A percentile compares a stretch with the other conserved stretches of the same genome.
Conservation (phyloP, 2,797 vertebrate genomes). For the Setipinna tenuifilis region DNA sequence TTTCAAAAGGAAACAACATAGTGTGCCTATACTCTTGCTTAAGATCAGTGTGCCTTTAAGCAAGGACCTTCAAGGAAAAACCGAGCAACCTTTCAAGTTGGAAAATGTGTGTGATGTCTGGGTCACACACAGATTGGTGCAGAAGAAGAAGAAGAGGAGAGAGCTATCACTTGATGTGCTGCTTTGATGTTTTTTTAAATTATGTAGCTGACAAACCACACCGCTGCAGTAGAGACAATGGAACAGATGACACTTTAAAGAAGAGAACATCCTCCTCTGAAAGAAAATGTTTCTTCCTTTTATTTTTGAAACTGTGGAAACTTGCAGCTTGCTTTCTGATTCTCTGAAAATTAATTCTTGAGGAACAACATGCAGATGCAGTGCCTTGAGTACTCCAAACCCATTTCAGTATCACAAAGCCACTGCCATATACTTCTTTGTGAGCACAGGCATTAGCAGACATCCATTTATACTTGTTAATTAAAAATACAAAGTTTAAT, state of each 20-base stretch:
- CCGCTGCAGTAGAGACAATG: background rate
- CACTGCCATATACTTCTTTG: background rate
- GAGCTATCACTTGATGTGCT: background rate
- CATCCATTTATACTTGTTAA: background rate
- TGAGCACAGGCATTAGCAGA: background rate
- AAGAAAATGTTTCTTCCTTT: background rate
- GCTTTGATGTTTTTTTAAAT: constrained; percentile 6
- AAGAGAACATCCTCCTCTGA: background rate
- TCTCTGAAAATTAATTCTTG: background rate
- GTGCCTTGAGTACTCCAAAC: background rate
- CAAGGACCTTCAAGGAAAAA: constrained; percentile 6
- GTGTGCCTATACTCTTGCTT: background rate
- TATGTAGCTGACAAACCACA: constrained; percentile 6
- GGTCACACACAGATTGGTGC: constrained; percentile 4
- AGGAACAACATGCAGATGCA: background rate
- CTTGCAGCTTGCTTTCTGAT: background rate
- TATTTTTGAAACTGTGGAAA: background rate
- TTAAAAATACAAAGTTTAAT: background rate
- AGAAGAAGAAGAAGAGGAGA: background rate
- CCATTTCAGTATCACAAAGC: background rate
- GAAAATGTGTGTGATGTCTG: background rate
- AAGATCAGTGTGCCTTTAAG: background rate
- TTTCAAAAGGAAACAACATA: constrained; percentile 16
- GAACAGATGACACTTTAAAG: background rate
- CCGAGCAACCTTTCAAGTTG: constrained; percentile 9